Conservation (phyloP, 2,888 invertebrate species). For the Pseudolycoriella hygida region DNA sequence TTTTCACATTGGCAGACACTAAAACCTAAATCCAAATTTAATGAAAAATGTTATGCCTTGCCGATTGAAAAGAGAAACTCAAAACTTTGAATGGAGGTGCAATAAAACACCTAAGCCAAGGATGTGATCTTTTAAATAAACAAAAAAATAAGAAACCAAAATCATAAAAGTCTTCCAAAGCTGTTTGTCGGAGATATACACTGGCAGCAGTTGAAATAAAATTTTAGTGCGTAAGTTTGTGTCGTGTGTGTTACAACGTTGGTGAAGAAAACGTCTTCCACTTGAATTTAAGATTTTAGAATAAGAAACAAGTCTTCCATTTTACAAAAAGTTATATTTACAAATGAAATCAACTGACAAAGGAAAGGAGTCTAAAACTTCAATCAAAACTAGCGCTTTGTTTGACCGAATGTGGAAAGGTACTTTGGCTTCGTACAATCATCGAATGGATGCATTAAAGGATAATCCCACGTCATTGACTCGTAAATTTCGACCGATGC, state of each 20-base stretch:
- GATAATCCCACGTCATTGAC: slow-evolving; percentile 6
- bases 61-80: no score
- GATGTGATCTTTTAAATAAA: not conserved
- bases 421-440: not conserved
- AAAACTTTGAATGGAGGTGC: no score
- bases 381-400: not conserved
- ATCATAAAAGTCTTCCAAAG: slow-evolving; percentile 35
- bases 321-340: slow-evolving; percentile 3
- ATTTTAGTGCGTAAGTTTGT: not conserved
- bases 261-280: not conserved
- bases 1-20: no score
- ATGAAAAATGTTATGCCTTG: not conserved
- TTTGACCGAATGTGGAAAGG: not conserved
- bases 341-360: not conserved
- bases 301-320: slow-evolving; percentile 9
- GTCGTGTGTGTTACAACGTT: not conserved
- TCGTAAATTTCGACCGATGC: not conserved
- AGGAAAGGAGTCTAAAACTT: not conserved
- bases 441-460: not conserved
- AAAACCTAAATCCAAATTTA: not conserved
- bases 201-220: slow-evolving; percentile 1
- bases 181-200: slow-evolving; percentile 8
- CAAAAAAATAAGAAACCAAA: slow-evolving; percentile 17
- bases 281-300: not conserved
- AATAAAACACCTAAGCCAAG: slow-evolving; percentile 1